Base-by-base conservation (phyloP, 2,888 invertebrate genomes). In the Eristalinus aeneus region DNA sequence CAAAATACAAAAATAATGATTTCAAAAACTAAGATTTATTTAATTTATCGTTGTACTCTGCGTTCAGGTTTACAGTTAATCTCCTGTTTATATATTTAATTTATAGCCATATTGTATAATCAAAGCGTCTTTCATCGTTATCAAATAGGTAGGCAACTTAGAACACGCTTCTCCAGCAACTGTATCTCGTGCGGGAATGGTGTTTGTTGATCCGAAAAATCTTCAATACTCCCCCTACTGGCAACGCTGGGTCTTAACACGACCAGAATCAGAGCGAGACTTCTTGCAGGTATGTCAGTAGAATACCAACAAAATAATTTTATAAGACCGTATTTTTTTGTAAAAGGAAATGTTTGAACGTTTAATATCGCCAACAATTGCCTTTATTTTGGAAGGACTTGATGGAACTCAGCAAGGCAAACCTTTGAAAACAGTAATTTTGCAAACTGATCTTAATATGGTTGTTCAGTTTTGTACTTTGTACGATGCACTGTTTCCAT, bases 121-220 rank as follows among this genome's bases (percentile, higher is more conserved):
- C n/a, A n/a, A n/a, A n/a, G n/a, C n/a, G n/a, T 11, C 5, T 11
- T 54, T 36, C 54, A 12, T 27, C 54, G 20, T 39, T 11, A 16
- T 65, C 80, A 88, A 10, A 88, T 46, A 95, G 95, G 97, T 98
- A 31, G 97, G 97, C 1, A 96, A 98, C 92, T 93, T 98, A 85
- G 96, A 96, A 91, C 97, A 96, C 89, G 98, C 98, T 0, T 98
- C 98, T 0, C 98, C 98, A 0, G 98, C 98, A 0, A 98, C 97
- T 0, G 97, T 98, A 2, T 98, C 98, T 0, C 94, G 98, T 73
- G 97, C 97, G 9, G 98, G 98, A 36, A 98, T 98, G 97, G 97
- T 98, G 10, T 98, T 96, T 90, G 97, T 98, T 0, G 98, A 98
- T 90, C 97, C 98, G 0, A 97, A 97, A 93, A 97, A 97, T 92